A percentile compares a stretch with the other conserved stretches of the same genome.
Conservation (phyloP, 1,140 invertebrate species). For the Zaprionus lachaisei region DNA sequence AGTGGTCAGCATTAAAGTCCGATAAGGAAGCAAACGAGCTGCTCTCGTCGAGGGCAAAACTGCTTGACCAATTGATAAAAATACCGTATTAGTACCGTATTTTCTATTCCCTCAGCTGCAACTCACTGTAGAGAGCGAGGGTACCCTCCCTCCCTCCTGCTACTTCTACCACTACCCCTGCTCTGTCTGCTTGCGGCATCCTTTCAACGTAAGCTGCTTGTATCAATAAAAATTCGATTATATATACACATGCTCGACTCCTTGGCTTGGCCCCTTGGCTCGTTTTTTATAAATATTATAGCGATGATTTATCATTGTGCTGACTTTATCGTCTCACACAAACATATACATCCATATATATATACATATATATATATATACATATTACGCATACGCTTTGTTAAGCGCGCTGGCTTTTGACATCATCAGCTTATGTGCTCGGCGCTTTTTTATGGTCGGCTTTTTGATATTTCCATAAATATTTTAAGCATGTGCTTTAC, state of each 20-base stretch:
- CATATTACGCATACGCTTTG: constrained; percentile 70
- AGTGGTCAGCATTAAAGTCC: constrained; percentile 40
- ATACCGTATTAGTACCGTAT: constrained; percentile 77
- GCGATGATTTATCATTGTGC: constrained; percentile 77
- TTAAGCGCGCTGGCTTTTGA: constrained; percentile 51
- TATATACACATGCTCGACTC: constrained; percentile 41
- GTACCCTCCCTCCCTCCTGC: neutral
- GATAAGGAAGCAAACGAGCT: constrained; percentile 56
- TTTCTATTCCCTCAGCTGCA: constrained; percentile 61
- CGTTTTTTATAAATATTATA: constrained; percentile 52
- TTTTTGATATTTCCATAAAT: constrained; percentile 75
- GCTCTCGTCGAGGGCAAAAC: neutral
- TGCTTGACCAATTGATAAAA: constrained; percentile 73
- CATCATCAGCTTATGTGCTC: constrained; percentile 66
- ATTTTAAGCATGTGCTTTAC: constrained; percentile 67
- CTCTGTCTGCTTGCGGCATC: constrained; percentile 44
- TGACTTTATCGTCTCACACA: constrained; percentile 71
- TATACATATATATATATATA: neutral
- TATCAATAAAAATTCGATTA: constrained; percentile 84
- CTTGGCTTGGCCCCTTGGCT: neutral
- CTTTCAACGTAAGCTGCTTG: constrained; percentile 81
- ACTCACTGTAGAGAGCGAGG: constrained; percentile 18
- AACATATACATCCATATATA: constrained; percentile 47
- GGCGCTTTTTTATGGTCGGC: constrained; percentile 1
- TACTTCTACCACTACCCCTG: neutral